Evolutionary conservation across 2,113 vertebrate genomes (phyloP).

Genomic region (Pituophis catenifer): DNA sequence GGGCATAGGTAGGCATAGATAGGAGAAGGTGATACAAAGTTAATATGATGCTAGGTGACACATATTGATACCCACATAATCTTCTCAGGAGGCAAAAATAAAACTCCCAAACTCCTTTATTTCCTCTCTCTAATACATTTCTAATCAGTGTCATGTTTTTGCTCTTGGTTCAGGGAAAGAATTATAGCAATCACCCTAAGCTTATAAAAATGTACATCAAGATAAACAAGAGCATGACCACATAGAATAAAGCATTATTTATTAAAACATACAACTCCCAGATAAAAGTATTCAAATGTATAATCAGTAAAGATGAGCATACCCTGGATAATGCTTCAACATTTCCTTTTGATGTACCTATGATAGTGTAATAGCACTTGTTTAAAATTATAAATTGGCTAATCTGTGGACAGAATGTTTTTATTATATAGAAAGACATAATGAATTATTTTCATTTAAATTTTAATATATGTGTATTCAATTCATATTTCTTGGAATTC

Average conservation of each 20-base stretch:
- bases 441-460: background rate
- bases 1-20: background rate
- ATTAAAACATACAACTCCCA: background rate
- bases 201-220: background rate
- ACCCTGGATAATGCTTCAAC: background rate
- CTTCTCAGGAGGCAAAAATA: background rate
- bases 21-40: background rate
- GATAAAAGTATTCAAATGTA: background rate
- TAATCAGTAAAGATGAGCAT: background rate
- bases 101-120: background rate
- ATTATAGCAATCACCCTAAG: background rate
- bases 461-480: background rate
- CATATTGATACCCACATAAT: background rate
- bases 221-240: background rate
- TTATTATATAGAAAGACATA: background rate
- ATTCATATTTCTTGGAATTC: background rate
- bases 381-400: background rate
- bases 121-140: background rate
- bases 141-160: background rate
- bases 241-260: background rate
- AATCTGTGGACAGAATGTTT: background rate
- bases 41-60: background rate
- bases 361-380: background rate
- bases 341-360: background rate
- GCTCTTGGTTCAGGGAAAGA: background rate